Conservation (phyloP, 92 coral and sea anemone species). For the Muricea muricata region DNA sequence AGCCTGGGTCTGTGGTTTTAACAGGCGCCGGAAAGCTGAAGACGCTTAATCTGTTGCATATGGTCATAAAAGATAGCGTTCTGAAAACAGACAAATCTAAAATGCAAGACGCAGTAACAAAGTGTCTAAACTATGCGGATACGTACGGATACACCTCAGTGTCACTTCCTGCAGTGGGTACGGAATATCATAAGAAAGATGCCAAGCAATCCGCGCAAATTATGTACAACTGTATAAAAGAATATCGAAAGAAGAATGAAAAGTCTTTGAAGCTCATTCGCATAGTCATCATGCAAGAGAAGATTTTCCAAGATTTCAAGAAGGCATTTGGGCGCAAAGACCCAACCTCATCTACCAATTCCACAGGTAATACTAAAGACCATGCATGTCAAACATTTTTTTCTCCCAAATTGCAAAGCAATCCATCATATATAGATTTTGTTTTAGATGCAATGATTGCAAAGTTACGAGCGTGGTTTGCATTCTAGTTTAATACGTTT, state of each 20-base stretch:
- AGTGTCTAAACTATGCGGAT: conserved; percentile 33
- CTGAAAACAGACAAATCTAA: neutral
- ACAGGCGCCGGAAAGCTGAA: conserved; percentile 26
- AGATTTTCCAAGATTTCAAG: conserved; percentile 61
- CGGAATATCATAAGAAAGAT: conserved; percentile 9
- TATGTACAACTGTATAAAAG: conserved; percentile 14
- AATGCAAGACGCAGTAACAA: neutral
- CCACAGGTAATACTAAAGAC: neutral
- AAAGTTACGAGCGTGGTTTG: too few relatives aligned
- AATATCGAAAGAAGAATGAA: conserved; percentile 3
- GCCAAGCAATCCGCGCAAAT: conserved; percentile 34
- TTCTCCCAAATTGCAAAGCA: too few relatives aligned
- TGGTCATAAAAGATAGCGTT: neutral
- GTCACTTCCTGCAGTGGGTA: conserved; percentile 55
- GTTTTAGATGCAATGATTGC: too few relatives aligned
- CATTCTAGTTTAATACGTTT: too few relatives aligned
- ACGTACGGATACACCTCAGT: conserved; percentile 9
- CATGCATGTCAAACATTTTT: too few relatives aligned
- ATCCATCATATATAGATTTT: too few relatives aligned
- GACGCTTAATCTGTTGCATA: neutral
- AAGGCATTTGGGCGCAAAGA: conserved; percentile 45
- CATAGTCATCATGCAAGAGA: conserved; percentile 49
- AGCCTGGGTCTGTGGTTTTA: conserved; percentile 20
- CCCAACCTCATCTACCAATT: neutral
- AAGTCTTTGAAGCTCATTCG: conserved; percentile 36